Evolutionary conservation across 1,140 invertebrate genomes (phyloP), one percentile per base, ranked within the genome.

Genomic region (Camponotus vicinus): DNA sequence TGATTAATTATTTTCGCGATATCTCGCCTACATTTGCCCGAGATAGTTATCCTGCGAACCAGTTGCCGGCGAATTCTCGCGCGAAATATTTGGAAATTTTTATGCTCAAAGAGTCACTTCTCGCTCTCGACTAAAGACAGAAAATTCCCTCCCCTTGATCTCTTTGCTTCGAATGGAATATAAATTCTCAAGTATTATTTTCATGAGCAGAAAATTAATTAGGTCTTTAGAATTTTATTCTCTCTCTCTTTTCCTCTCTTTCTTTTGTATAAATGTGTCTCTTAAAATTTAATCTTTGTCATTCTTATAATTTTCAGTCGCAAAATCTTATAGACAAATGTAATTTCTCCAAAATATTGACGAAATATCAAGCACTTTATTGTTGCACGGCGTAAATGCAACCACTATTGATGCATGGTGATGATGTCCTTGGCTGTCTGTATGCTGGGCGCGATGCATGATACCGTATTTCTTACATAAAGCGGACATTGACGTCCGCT

Each of bases 401-500:
- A 27, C 7, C 21, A 18, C 70, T 15, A 66, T 63, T n/a, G 49
- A 64, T 37, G 69, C 67, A 71, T 40, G 27, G 32, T 52, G 49
- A 52, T 52, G 85, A 64, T 89, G 87, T 89, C 87, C 88, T 89
- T 89, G 88, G 52, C 40, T 11, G 77, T 69, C 64, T 42, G 34
- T 63, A 63, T 45, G 66, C 57, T 27, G 37, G 71, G 37, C 40
- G 37, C 77, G 88, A 88, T 89, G 83, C 64, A 89, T 73, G 88
- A 89, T 90, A 88, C 86, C 82, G 87, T 91, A 90, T 90, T 91
- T 91, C 90, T 91, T 89, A 90, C 90, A 91, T 91, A 91, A 92
- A 89, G 89, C 89, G 89, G 83, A 89, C 83, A 79, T 91, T 91
- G 89, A 89, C 87, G 90, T 87, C 37, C 85, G 77, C 86, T 82